Percentiles rank a stretch among this genome's conserved stretches.
Conservation (phyloP, 2,888 invertebrate genomes). For the Polydrusus pterygomalis region DNA sequence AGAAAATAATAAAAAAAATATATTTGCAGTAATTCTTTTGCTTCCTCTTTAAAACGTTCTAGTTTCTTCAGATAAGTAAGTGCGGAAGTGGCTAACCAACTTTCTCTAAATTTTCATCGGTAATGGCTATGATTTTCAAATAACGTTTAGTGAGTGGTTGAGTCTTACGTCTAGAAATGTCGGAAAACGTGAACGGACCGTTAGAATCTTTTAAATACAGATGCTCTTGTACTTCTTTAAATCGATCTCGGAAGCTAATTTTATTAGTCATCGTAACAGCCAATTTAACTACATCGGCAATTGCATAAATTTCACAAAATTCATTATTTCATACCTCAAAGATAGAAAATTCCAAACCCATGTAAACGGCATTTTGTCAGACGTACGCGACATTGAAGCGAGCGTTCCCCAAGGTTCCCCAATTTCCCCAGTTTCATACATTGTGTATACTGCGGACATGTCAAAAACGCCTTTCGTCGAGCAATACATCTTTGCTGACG, state of each 20-base stretch:
- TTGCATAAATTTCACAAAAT: no score
- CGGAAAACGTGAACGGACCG: background rate
- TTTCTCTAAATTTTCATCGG: background rate
- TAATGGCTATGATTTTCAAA: background rate
- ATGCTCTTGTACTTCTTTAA: background rate
- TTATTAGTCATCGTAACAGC: constrained; percentile 7
- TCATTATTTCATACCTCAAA: no score
- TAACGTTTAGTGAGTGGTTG: background rate
- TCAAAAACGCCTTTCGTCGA: no score
- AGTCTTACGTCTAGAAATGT: background rate
- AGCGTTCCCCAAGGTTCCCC: no score
- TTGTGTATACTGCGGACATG: no score
- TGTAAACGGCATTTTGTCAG: no score
- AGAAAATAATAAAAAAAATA: background rate
- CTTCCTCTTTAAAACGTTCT: background rate
- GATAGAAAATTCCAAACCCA: no score
- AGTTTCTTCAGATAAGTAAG: no score
- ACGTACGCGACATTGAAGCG: no score
- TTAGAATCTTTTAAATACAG: background rate
- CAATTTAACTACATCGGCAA: constrained; percentile 33
- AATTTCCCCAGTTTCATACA: no score
- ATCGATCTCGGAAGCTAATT: background rate
- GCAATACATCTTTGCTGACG: no score
- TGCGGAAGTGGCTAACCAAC: background rate
- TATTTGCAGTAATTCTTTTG: background rate